Conservation (phyloP, 2,888 invertebrate species). For the Erynnis tages region DNA sequence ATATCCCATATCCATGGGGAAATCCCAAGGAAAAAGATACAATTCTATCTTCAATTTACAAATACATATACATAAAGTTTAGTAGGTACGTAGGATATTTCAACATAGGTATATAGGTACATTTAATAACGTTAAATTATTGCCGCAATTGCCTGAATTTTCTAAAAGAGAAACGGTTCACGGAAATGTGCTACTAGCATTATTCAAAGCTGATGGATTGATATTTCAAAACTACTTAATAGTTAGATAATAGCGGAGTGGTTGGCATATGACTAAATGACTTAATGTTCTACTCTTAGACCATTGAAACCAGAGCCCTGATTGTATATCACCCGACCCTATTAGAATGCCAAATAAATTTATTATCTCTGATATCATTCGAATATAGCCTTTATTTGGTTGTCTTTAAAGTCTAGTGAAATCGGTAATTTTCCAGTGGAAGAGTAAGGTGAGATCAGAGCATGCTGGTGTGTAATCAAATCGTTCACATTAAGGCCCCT, state of each 20-base stretch:
- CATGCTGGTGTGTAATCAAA: constrained; percentile 50
- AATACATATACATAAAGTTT: no score
- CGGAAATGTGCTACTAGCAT: constrained; percentile 2
- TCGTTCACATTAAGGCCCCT: constrained; percentile 59
- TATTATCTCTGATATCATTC: not conserved
- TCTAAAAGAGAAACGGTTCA: not conserved
- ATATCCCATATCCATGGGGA: no score
- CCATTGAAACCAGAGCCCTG: constrained; percentile 41
- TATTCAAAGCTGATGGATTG: constrained; percentile 43
- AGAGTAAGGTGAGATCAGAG: constrained; percentile 42
- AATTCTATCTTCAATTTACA: no score
- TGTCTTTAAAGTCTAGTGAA: no score
- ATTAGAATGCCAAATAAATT: constrained; percentile 30
- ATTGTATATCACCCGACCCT: constrained; percentile 44
- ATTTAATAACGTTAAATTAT: no score
- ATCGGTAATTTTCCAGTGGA: constrained; percentile 35
- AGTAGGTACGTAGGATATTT: no score
- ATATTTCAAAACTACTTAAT: constrained; percentile 63
- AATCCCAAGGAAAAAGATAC: no score
- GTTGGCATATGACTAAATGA: constrained; percentile 65
- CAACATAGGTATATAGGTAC: no score
- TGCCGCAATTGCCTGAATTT: no score
- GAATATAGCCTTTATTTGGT: constrained; percentile 28
- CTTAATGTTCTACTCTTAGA: constrained; percentile 53
- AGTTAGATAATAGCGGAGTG: constrained; percentile 60